Percentiles rank a stretch among this genome's conserved stretches.
phyloP scores from a whole-genome alignment of 2,113 vertebrate species.

The Mionectes macconnelli region DNA sequence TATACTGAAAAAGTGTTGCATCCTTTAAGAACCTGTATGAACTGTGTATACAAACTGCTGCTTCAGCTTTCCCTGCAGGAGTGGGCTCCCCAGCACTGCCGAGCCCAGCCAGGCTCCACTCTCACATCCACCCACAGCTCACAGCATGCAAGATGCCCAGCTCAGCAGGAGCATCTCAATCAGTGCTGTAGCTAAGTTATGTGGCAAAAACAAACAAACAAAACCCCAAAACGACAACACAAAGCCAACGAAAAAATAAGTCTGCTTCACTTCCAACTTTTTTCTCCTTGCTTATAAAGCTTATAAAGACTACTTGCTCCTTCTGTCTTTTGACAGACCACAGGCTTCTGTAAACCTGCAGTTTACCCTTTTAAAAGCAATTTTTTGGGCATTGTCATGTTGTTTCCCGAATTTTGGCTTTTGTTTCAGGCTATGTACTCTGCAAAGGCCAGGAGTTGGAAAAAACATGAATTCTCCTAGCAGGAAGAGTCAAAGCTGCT shows the following conservation, averaged over 20 bases:
- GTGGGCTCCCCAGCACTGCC: fast-evolving
- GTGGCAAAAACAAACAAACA: neutral
- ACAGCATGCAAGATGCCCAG: no score
- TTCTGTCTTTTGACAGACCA: neutral
- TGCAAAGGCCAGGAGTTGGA: neutral
- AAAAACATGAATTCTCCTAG: neutral
- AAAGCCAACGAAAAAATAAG: neutral
- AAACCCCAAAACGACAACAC: neutral
- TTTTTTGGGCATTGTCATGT: neutral
- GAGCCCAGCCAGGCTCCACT: neutral
- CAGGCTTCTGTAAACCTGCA: neutral
- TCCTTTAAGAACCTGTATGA: neutral
- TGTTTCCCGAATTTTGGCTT: neutral
- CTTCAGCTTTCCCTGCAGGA: neutral
- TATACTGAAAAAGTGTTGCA: neutral
- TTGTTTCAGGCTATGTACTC: neutral
- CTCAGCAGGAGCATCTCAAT: neutral
- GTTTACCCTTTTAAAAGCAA: neutral
- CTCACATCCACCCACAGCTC: neutral
- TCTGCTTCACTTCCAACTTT: neutral
- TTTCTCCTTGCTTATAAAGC: neutral
- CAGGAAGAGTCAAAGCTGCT: neutral
- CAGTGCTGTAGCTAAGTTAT: neutral
- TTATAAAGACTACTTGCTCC: neutral
- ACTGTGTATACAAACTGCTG: neutral